phyloP scores from a whole-genome alignment of 1,140 invertebrate genomes.

The Ridgeia piscesae region DNA sequence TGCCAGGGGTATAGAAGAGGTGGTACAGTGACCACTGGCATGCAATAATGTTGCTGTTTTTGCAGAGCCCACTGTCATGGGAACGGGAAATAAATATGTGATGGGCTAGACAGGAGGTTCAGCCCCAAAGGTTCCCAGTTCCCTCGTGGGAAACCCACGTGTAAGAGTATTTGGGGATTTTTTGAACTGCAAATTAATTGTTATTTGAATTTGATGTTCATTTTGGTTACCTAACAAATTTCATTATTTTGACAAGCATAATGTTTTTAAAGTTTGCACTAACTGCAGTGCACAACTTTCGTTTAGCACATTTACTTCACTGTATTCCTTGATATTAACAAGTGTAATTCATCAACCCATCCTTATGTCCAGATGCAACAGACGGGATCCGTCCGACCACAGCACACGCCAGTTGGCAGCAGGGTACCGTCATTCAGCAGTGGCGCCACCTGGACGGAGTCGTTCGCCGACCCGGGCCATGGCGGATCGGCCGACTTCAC shows the following conservation, averaged over 20 bases:
- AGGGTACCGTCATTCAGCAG: not conserved
- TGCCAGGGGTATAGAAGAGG: too few species aligned
- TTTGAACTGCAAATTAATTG: not conserved
- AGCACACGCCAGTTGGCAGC: not conserved
- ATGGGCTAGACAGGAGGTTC: too few species aligned
- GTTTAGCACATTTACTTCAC: not conserved
- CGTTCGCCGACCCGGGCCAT: not conserved
- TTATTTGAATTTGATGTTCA: not conserved
- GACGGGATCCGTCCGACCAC: not conserved
- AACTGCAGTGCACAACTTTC: not conserved
- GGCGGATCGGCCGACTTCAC: not conserved
- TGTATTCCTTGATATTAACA: not conserved
- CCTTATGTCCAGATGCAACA: not conserved
- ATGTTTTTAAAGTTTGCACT: not conserved
- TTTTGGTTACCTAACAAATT: not conserved
- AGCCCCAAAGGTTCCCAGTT: too few species aligned
- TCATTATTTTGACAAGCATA: not conserved
- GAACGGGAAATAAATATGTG: too few species aligned
- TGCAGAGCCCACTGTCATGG: too few species aligned
- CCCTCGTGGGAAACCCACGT: too few species aligned
- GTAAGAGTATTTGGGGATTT: too few species aligned
- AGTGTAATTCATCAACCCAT: not conserved
- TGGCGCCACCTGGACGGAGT: not conserved
- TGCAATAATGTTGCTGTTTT: too few species aligned
- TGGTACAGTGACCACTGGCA: too few species aligned